Conservation (phyloP, 2,113 vertebrate genomes). For the Neodon shergylaensis region DNA sequence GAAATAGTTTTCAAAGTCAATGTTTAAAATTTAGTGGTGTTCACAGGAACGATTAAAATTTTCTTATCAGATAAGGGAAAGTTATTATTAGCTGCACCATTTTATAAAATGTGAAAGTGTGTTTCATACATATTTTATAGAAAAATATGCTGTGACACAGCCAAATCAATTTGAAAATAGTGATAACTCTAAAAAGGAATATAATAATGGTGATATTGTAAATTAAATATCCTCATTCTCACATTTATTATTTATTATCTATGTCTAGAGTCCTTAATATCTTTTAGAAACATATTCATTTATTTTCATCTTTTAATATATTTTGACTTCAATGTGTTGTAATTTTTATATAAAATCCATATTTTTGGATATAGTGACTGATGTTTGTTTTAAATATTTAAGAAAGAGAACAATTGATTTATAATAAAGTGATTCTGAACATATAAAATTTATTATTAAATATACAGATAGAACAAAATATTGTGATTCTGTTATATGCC, state of each 20-base stretch:
- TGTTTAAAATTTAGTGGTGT: not conserved
- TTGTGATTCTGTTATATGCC: not conserved
- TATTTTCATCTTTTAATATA: not conserved
- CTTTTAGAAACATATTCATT: not conserved
- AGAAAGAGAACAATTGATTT: not conserved
- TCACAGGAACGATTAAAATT: not conserved
- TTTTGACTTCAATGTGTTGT: not conserved
- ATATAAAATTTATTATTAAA: not conserved
- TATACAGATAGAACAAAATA: not conserved
- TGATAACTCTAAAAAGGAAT: not conserved
- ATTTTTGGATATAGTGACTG: not conserved
- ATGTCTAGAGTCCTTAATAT: not conserved
- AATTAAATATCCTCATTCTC: not conserved
- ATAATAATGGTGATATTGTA: not conserved
- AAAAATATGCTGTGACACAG: not conserved
- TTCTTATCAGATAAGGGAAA: not conserved
- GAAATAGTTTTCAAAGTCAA: not conserved
- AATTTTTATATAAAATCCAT: not conserved
- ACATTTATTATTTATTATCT: not conserved
- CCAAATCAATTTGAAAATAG: not conserved
- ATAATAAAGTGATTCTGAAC: not conserved
- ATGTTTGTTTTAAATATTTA: not conserved
- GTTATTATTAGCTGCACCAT: not conserved
- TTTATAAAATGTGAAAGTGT: not conserved
- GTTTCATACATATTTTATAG: not conserved